These are phyloP conservation scores for Parnassius smintheus DNA, from an alignment of 2,888 invertebrate genomes.

Conservation along the genomic window DNA sequence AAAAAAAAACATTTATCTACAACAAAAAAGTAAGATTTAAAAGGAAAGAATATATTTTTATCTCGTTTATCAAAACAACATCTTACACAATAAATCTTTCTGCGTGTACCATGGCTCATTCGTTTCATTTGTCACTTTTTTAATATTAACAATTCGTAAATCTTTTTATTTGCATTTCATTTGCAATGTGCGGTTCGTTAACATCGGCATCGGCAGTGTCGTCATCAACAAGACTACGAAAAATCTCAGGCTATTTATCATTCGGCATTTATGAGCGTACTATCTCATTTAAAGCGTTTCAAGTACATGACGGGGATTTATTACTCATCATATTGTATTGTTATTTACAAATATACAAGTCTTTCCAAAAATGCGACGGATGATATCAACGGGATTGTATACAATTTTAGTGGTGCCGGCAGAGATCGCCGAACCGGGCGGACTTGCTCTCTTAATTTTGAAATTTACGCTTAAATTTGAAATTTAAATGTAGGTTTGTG, in stretches of 20 bases:
- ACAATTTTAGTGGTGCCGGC: too few relatives aligned
- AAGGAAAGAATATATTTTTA: too few relatives aligned
- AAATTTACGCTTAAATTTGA: too few relatives aligned
- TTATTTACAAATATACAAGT: slow-evolving; percentile 27
- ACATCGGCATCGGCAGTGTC: slow-evolving; percentile 22
- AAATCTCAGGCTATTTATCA: slow-evolving; percentile 37
- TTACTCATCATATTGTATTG: slow-evolving; percentile 39
- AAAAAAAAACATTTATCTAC: background rate
- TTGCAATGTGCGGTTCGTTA: slow-evolving; percentile 25
- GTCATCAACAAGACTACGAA: slow-evolving; percentile 24
- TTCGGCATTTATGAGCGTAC: slow-evolving; percentile 35
- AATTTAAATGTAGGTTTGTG: too few relatives aligned
- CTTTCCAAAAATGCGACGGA: slow-evolving; percentile 9
- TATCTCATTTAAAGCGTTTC: slow-evolving; percentile 34
- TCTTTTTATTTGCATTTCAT: slow-evolving; percentile 16
- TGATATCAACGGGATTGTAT: too few relatives aligned
- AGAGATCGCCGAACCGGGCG: too few relatives aligned
- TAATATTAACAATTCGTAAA: slow-evolving; percentile 16
- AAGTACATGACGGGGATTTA: slow-evolving; percentile 40
- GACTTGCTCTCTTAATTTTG: too few relatives aligned
- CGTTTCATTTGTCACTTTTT: slow-evolving; percentile 23
- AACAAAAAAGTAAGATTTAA: background rate
- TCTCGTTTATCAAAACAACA: background rate
- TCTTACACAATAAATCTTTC: slow-evolving; percentile 10
- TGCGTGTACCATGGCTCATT: slow-evolving; percentile 1